phyloP scores from a whole-genome alignment of 2,797 vertebrate species.

The Myotis findleyi region DNA sequence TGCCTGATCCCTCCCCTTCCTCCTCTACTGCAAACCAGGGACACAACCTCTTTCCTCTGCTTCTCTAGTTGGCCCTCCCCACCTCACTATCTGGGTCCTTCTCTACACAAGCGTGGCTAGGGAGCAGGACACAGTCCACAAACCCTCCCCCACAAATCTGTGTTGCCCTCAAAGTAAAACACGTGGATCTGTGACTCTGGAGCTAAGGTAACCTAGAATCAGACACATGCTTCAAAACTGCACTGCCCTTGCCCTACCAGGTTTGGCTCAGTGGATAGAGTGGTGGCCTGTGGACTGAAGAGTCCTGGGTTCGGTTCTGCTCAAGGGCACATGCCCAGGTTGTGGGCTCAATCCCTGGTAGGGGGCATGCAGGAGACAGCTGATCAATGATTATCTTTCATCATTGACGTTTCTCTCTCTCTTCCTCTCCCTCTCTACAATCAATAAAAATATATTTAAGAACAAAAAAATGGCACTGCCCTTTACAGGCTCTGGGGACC shows the following conservation, averaged over 20 bases:
- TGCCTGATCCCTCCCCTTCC: background rate
- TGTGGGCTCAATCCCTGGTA: too few relatives aligned
- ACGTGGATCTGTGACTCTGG: background rate
- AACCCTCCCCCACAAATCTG: background rate
- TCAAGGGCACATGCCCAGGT: too few relatives aligned
- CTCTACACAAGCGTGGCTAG: background rate
- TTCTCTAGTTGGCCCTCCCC: background rate
- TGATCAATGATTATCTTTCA: too few relatives aligned
- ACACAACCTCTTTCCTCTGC: background rate
- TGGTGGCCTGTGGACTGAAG: too few relatives aligned
- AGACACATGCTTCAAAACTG: background rate
- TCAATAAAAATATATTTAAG: too few relatives aligned
- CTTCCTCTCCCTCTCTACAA: too few relatives aligned
- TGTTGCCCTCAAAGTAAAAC: background rate
- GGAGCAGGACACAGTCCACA: background rate
- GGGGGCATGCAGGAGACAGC: too few relatives aligned
- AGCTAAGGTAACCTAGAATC: background rate
- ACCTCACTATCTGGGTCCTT: background rate
- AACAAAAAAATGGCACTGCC: background rate
- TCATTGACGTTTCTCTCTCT: too few relatives aligned
- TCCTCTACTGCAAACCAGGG: background rate
- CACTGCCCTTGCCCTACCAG: background rate
- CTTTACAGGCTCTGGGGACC: background rate
- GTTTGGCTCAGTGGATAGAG: too few relatives aligned
- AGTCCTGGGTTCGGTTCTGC: too few relatives aligned